Evolutionary conservation across 2,888 invertebrate species (phyloP).

Genomic region (Gryllus longicercus): DNA sequence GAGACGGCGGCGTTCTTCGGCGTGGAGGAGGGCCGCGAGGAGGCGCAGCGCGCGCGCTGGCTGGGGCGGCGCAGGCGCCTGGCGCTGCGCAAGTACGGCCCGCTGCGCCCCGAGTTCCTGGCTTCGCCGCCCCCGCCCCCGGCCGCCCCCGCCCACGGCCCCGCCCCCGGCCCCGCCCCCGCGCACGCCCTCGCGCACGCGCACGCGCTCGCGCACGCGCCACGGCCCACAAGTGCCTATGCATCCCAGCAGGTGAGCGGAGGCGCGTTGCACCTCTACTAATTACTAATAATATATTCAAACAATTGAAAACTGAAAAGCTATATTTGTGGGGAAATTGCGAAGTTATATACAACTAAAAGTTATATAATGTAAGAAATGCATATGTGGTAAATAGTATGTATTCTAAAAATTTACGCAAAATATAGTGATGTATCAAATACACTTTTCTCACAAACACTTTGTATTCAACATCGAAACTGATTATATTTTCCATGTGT

Average conservation of each 20-base stretch:
- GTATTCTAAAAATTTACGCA: too few species aligned
- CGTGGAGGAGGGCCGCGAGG: slow-evolving; percentile 72
- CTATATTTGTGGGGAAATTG: too few species aligned
- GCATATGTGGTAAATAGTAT: too few species aligned
- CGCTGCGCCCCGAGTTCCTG: slow-evolving; percentile 52
- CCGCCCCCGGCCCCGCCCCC: slow-evolving; percentile 28
- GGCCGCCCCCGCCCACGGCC: slow-evolving; percentile 33
- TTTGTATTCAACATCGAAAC: too few species aligned
- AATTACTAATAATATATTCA: too few species aligned
- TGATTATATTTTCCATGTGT: too few species aligned
- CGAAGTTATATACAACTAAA: too few species aligned
- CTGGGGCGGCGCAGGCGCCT: slow-evolving; percentile 73
- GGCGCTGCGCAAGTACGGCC: slow-evolving; percentile 64
- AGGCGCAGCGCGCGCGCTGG: slow-evolving; percentile 72
- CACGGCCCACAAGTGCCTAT: slow-evolving; percentile 36
- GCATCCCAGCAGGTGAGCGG: slow-evolving; percentile 36
- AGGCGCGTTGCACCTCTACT: too few species aligned
- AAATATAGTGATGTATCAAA: too few species aligned
- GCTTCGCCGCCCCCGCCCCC: slow-evolving; percentile 39
- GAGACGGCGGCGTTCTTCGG: slow-evolving; percentile 84
- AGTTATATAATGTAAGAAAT: too few species aligned
- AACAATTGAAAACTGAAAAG: too few species aligned
- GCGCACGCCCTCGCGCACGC: slow-evolving; percentile 41
- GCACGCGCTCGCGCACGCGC: slow-evolving; percentile 19
- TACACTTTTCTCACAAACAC: too few species aligned